These are phyloP conservation scores for Microcebus lehilahytsara DNA, from an alignment of 2,113 vertebrate genomes.

Conservation along the genomic window DNA sequence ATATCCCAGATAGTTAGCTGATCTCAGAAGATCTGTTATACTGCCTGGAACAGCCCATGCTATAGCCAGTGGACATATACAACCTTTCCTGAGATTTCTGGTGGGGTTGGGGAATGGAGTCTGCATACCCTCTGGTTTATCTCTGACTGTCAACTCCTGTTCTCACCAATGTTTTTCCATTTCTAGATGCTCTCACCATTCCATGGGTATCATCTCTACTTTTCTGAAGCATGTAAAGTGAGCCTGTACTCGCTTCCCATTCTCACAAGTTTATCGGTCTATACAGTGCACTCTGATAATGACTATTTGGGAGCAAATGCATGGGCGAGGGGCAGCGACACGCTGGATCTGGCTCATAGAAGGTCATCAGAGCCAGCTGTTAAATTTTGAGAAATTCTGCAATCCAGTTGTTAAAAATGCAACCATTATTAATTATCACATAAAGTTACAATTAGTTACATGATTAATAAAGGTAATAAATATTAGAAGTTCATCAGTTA, in stretches of 20 bases:
- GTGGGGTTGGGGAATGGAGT: rapidly evolving
- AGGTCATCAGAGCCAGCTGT: neutral
- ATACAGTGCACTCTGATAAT: neutral
- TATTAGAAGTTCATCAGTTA: neutral
- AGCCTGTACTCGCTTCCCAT: neutral
- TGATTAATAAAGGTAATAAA: neutral
- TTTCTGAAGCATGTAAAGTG: neutral
- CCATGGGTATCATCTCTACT: neutral
- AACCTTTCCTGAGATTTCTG: neutral
- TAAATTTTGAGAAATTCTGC: neutral
- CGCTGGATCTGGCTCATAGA: neutral
- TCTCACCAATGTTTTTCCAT: neutral
- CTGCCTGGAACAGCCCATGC: neutral
- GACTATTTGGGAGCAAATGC: neutral
- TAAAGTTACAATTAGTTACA: neutral
- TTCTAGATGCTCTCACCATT: neutral
- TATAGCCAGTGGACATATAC: neutral
- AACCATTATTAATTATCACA: neutral
- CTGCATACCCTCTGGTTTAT: neutral
- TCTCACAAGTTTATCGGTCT: neutral
- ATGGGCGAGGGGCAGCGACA: neutral
- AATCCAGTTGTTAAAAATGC: neutral
- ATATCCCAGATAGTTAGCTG: neutral
- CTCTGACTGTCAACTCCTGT: neutral
- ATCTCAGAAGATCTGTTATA: no score